Conservation (phyloP, 2,888 invertebrate genomes). For the Geophilus truncorum region DNA sequence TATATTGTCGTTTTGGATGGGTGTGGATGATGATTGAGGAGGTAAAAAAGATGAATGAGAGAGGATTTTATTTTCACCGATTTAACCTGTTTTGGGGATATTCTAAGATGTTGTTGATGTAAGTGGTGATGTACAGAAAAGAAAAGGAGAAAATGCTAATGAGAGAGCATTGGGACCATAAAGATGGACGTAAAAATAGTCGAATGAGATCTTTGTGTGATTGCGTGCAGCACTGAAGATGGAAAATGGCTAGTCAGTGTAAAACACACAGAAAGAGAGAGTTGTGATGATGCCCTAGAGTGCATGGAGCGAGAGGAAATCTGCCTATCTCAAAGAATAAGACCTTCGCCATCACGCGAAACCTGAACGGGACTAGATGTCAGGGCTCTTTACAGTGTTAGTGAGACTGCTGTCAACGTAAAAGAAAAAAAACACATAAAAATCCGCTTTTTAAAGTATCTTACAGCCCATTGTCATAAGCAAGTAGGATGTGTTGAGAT, state of each 20-base stretch:
- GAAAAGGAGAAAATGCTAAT: constrained; percentile 19
- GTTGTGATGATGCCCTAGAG: constrained; percentile 24
- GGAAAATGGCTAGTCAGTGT: constrained; percentile 24
- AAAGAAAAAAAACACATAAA: neutral
- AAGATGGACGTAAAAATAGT: constrained; percentile 25
- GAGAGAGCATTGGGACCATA: constrained; percentile 25
- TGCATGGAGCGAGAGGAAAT: constrained; percentile 20
- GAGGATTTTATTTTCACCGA: no score
- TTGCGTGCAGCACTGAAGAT: constrained; percentile 19
- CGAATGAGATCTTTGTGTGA: constrained; percentile 27
- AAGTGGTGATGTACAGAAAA: neutral
- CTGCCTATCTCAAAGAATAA: constrained; percentile 22
- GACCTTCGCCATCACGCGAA: constrained; percentile 15
- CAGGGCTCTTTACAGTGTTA: constrained; percentile 12
- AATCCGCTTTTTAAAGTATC: neutral
- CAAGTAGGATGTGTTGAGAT: no score
- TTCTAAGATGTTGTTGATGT: constrained; percentile 4
- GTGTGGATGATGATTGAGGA: no score
- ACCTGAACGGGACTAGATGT: constrained; percentile 3
- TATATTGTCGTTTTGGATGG: neutral
- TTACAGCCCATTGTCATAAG: no score
- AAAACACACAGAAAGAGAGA: neutral
- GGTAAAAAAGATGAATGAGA: neutral
- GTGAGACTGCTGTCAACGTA: constrained; percentile 9
- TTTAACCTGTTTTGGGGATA: neutral